A percentile compares a stretch with the other conserved stretches of the same genome.
phyloP scores from a whole-genome alignment of 1,140 invertebrate species.

The Camponotus floridanus region DNA sequence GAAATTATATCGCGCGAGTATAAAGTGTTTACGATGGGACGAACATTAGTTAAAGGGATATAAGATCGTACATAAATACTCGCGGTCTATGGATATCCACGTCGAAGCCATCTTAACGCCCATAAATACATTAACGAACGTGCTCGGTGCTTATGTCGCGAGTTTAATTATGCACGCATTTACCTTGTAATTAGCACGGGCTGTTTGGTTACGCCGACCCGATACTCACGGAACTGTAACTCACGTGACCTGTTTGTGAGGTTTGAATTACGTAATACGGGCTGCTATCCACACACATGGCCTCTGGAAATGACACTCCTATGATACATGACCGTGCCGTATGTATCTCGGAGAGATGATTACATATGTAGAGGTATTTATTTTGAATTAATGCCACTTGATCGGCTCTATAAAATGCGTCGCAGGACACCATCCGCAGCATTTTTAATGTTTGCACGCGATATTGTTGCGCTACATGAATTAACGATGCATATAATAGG shows the following conservation, averaged over 20 bases:
- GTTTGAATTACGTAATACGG: conserved; percentile 75
- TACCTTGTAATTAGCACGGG: conserved; percentile 73
- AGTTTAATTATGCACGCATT: conserved; percentile 75
- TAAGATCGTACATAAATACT: conserved; percentile 14
- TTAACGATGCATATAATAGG: conserved; percentile 27
- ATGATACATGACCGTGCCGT: conserved; percentile 70
- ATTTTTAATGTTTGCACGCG: conserved; percentile 16
- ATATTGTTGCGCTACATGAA: conserved; percentile 11
- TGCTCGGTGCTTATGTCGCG: conserved; percentile 53
- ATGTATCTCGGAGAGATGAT: conserved; percentile 47
- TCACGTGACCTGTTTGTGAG: conserved; percentile 73
- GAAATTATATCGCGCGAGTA: background rate
- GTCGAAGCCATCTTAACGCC: conserved; percentile 66
- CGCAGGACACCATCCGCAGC: too few relatives aligned
- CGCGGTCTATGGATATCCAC: conserved; percentile 5
- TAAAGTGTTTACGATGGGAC: conserved; percentile 9
- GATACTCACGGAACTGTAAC: conserved; percentile 74
- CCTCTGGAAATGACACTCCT: conserved; percentile 73
- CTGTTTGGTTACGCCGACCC: conserved; percentile 70
- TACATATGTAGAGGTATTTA: conserved; percentile 50
- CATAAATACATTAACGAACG: conserved; percentile 65
- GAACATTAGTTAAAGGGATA: background rate
- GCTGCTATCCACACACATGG: conserved; percentile 51
- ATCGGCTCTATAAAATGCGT: conserved; percentile 22
- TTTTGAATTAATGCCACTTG: conserved; percentile 48